Base-by-base conservation (phyloP, 2,113 vertebrate genomes). In the Craseonycteris thonglongyai region DNA sequence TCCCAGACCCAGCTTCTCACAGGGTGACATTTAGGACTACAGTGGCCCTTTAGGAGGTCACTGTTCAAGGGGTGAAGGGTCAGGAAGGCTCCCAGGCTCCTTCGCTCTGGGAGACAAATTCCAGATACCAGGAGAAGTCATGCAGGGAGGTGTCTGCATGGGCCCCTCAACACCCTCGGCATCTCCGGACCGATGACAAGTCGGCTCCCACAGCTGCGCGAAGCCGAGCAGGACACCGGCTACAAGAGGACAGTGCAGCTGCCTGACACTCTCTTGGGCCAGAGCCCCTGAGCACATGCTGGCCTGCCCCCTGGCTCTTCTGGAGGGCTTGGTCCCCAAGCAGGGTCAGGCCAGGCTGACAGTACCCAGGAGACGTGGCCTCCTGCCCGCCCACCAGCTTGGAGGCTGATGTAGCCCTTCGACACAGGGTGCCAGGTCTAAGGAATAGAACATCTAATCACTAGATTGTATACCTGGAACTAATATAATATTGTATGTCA, bases 31-130 rank as follows among this genome's bases (percentile, higher is more conserved):
- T 97, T 96, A 83, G 38, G 69, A 80, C 59, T 63, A 51, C 63
- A 66, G 2, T 92, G 83, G 91, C 94, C 97, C 97, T 97, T 91
- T 85, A 83, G 85, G 94, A 97, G 95, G 88, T 97, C 96, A 97
- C 54, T 95, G 95, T 80, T 96, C 94, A 82, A 94, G 93, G 96
- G 90, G 6, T 59, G 4, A 72, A 35, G 56, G 58, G 45, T 49
- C 47, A 51, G 12, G 22, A 28, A 45, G 16, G n/a, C 30, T 90
- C 58, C 65, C 56, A 72, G 75, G 10, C 26, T 35, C 40, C 21
- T 28, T 74, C n/a, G 26, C 28, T 56, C 16, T 49, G n/a, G n/a
- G 26, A 78, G 35, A 65, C 33, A 38, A 56, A 5, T 66, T 91
- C 15, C 38, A 75, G 28, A 69, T 78, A 49, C 61, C 87, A 76